Evolutionary conservation across 2,888 invertebrate genomes (phyloP), one percentile per base, ranked within the genome.

Genomic region (Lagria hirta): DNA sequence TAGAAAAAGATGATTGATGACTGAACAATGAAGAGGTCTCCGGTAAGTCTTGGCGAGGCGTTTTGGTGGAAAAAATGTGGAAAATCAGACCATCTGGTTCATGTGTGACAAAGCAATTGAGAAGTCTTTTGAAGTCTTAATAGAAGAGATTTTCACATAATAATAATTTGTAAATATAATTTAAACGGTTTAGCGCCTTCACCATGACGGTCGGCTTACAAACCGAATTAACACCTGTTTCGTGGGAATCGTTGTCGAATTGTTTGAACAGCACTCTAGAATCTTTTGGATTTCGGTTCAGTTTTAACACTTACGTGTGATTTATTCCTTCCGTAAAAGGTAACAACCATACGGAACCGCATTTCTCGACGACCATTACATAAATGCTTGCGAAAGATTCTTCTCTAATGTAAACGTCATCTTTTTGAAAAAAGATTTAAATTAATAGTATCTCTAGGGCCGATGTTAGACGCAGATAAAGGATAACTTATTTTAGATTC

Each of bases 291-390:
- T 58, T 61, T 58, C 50, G 55, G 55, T 50, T 59, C 49, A 58
- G 52, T 64, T 64, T 65, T 65, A 64, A 64, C 65, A 64, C 61
- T 42, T 58, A 56, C 22, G 61, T 65, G 65, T 60, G 65, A 65
- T 59, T 60, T 60, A 60, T 61, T 60, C 52, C 54, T 60, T 58
- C 60, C 59, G 61, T 60, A 58, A 54, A 55, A 46, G 55, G 56
- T 20, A 41, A 45, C 36, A 30, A 34, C 30, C 38, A 38, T 49
- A 49, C 43, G 50, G 45, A 49, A 50, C 48, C 34, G 33, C 37
- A 43, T 33, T 41, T 46, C 46, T 43, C 38, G 27, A 14, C 36
- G 40, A 42, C 49, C 49, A 53, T 52, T 49, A 48, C 38, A 48
- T 48, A 41, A 55, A 48, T 50, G 45, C 43, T 46, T 46, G 47